phyloP scores from a whole-genome alignment of 2,113 vertebrate species.

The Zonotrichia leucophrys region DNA sequence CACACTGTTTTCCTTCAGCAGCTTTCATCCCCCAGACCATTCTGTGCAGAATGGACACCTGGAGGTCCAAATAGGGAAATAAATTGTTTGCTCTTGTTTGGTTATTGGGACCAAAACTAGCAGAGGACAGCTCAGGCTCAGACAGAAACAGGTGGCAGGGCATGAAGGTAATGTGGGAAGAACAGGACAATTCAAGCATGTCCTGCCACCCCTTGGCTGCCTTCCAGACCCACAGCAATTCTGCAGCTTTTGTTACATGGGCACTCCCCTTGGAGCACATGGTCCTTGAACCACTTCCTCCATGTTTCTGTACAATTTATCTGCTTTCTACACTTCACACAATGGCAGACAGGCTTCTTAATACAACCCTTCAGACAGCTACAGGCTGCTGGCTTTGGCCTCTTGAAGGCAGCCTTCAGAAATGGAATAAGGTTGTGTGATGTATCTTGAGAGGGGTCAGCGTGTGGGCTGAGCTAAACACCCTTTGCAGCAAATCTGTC shows the following conservation, averaged over 20 bases:
- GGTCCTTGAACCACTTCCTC: not conserved
- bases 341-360: not conserved
- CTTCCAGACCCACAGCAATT: not conserved
- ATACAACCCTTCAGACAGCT: not conserved
- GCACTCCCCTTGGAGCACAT: not conserved
- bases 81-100: not conserved
- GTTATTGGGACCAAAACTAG: not conserved
- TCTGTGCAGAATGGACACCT: not conserved
- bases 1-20: not conserved
- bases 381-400: not conserved
- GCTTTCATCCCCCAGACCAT: not conserved
- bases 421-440: not conserved
- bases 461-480: not conserved
- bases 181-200: not conserved
- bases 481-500: not conserved
- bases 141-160: not conserved
- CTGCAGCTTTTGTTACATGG: not conserved
- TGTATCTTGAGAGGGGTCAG: not conserved
- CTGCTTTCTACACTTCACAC: not conserved
- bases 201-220: not conserved
- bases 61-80: not conserved
- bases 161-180: not conserved
- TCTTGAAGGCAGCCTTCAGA: not conserved
- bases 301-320: not conserved
- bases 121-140: not conserved